Conservation (phyloP, 2,888 invertebrate species). For the Trypoxylon attenuatum region DNA sequence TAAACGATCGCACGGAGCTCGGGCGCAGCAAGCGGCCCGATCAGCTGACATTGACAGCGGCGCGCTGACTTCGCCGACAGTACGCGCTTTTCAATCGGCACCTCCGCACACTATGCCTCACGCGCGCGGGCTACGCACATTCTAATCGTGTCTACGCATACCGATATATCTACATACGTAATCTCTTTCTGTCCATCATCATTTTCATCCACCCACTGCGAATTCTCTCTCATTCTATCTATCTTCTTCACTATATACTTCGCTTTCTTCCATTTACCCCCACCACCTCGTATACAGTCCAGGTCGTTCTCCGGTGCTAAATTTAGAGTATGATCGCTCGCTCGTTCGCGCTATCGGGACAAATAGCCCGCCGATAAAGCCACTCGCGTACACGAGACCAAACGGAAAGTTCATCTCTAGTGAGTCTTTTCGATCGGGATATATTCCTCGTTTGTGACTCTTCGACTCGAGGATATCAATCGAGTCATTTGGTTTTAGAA, state of each 20-base stretch:
- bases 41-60: constrained; percentile 53
- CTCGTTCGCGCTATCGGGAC: constrained; percentile 55
- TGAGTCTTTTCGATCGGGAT: background rate
- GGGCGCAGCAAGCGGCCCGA: constrained; percentile 35
- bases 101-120: background rate
- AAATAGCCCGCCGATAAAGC: constrained; percentile 59
- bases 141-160: no score
- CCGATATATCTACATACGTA: no score
- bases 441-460: background rate
- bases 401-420: no score
- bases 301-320: constrained; percentile 40
- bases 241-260: no score
- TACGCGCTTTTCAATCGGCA: background rate
- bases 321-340: constrained; percentile 63
- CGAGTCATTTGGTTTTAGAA: no score
- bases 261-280: background rate
- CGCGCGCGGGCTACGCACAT: background rate
- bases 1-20: constrained; percentile 22
- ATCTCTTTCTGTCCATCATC: no score
- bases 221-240: no score
- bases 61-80: constrained; percentile 1
- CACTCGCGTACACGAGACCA: constrained; percentile 30
- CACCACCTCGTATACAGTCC: background rate
- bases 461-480: background rate
- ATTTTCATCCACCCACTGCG: no score